Base-by-base conservation (phyloP, 2,888 invertebrate species). In the Endotricha flammealis region DNA sequence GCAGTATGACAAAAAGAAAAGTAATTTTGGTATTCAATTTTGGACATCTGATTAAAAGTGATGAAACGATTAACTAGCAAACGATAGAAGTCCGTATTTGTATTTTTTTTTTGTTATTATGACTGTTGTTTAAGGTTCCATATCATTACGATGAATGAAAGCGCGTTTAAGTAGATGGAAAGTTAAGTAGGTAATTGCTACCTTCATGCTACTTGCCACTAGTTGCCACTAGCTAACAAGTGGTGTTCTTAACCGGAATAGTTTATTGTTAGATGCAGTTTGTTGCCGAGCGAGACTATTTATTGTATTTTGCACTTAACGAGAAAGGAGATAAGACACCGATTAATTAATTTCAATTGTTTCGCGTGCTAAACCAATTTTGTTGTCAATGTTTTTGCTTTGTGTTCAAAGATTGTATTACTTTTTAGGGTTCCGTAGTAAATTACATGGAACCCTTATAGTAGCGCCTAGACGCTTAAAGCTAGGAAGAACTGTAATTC, bases 181-280 rank as follows among this genome's bases (percentile, higher is more conserved):
- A 72, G 70, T 53, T 57, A 72, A 63, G 58, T 57, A 72, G 62
- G 58, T 70, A 67, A 70, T 69, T 67, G 54, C 54, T 54, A 53
- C 54, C 53, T 61, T 42, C 41, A 50, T 46, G 57, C 64, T 56
- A 54, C 55, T 50, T 38, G 49, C 44, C 48, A 31, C 37, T 38
- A 39, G 31, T 36, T 31, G 32, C 37, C 38, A 39, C 29, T 36
- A 29, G 32, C 23, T 20, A 24, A 29, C 32, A 28, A 31, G 29
- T 38, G 39, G 31, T 25, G 32, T 33, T 39, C 30, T 40, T 38
- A 33, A 36, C 35, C 10, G 34, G 29, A 13, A 12, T 3, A 14
- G 29, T 14, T 9, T 25, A 23, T 43, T 41, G 53, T 50, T 59
- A 53, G 52, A 50, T 51, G 46, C 41, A 44, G 39, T 43, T 50